phyloP scores from a whole-genome alignment of 2,797 vertebrate genomes.

The Podarcis lilfordi region DNA sequence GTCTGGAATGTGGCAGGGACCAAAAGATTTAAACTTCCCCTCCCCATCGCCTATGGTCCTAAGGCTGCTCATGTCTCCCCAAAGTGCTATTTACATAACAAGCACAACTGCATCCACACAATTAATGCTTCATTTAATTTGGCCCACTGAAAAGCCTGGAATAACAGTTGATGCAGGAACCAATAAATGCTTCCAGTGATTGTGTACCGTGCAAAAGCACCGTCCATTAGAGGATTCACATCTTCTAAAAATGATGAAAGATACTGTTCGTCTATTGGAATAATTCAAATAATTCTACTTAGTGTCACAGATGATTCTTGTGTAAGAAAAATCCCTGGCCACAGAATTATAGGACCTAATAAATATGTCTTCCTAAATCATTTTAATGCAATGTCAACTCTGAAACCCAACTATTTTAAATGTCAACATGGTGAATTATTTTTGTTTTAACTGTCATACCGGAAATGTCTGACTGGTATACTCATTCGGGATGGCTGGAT shows the following conservation, averaged over 20 bases:
- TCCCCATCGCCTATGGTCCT: background rate
- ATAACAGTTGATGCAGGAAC: no score
- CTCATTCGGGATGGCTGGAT: background rate
- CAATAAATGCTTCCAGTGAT: no score
- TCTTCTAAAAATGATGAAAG: background rate
- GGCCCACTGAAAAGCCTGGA: background rate
- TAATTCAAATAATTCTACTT: background rate
- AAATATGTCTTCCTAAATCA: conserved; percentile 14
- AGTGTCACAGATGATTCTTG: background rate
- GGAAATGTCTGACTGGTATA: background rate
- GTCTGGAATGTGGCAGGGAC: background rate
- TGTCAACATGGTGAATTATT: background rate
- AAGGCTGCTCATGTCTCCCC: background rate
- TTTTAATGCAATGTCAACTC: conserved; percentile 7
- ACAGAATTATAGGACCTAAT: background rate
- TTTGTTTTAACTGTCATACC: background rate
- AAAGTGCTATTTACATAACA: background rate
- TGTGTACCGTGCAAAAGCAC: no score
- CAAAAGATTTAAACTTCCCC: background rate
- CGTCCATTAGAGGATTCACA: background rate
- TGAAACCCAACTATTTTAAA: conserved; percentile 18
- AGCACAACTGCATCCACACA: background rate
- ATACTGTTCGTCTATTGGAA: background rate
- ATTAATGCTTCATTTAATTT: background rate
- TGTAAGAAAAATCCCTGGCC: background rate